A percentile compares a stretch with the other conserved stretches of the same genome.
phyloP scores from a whole-genome alignment of 2,113 vertebrate species.

The Vombatus ursinus region DNA sequence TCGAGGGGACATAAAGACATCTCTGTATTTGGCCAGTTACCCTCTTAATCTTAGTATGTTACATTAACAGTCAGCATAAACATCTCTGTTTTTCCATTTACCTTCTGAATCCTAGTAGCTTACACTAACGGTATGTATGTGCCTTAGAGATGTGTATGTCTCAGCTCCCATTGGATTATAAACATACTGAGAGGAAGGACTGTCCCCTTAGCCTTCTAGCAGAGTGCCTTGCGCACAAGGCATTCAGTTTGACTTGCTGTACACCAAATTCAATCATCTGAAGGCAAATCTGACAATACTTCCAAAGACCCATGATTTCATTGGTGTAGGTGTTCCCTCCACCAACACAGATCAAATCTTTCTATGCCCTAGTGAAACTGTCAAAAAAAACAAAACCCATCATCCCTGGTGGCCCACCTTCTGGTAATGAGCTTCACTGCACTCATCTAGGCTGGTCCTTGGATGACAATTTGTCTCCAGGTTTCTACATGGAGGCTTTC shows the following conservation, averaged over 20 bases:
- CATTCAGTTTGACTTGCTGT: neutral
- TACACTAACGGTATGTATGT: neutral
- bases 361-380: neutral
- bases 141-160: neutral
- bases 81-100: neutral
- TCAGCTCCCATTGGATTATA: neutral
- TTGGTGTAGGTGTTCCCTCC: neutral
- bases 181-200: neutral
- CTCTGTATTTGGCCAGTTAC: neutral
- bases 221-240: neutral
- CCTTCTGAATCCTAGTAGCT: neutral
- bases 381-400: neutral
- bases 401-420: neutral
- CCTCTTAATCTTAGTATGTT: neutral
- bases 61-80: neutral
- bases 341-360: neutral
- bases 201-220: no score
- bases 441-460: neutral
- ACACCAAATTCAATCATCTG: neutral
- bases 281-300: neutral
- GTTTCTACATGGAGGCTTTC: neutral
- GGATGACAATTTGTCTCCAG: no score
- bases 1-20: neutral
- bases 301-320: neutral
- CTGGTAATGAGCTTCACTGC: neutral